Evolutionary conservation across 2,888 invertebrate genomes (phyloP).

Genomic region (Polymixis lichenea): DNA sequence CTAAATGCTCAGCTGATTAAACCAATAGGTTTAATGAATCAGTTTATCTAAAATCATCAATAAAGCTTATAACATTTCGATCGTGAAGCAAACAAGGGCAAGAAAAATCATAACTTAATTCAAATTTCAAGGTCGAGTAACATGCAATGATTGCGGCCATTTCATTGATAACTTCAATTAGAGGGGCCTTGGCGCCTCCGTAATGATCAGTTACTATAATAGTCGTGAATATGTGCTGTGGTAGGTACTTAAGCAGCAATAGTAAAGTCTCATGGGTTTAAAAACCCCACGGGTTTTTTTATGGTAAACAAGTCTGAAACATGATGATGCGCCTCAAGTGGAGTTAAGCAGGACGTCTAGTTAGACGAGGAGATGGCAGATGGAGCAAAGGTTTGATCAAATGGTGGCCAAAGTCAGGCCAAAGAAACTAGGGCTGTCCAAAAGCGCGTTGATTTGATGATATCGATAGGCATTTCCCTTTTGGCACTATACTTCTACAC

Average conservation of each 20-base stretch:
- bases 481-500: too few species aligned
- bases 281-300: conserved; percentile 42
- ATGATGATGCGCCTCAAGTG: too few species aligned
- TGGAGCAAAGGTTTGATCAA: too few species aligned
- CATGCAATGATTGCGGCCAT: conserved; percentile 43
- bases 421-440: too few species aligned
- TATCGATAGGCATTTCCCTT: too few species aligned
- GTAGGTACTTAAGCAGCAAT: background rate
- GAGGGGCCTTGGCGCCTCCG: conserved; percentile 50
- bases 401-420: too few species aligned
- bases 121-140: conserved; percentile 32
- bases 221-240: conserved; percentile 8
- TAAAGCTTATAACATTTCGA: background rate
- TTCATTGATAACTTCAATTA: conserved; percentile 62
- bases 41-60: background rate
- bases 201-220: conserved; percentile 50
- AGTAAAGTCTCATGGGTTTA: background rate
- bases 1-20: background rate
- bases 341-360: too few species aligned
- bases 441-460: too few species aligned
- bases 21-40: background rate
- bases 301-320: background rate
- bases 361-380: too few species aligned
- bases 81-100: conserved; percentile 27
- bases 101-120: conserved; percentile 50